phyloP scores from a whole-genome alignment of 2,888 invertebrate species.

The Callimorpha dominula region DNA sequence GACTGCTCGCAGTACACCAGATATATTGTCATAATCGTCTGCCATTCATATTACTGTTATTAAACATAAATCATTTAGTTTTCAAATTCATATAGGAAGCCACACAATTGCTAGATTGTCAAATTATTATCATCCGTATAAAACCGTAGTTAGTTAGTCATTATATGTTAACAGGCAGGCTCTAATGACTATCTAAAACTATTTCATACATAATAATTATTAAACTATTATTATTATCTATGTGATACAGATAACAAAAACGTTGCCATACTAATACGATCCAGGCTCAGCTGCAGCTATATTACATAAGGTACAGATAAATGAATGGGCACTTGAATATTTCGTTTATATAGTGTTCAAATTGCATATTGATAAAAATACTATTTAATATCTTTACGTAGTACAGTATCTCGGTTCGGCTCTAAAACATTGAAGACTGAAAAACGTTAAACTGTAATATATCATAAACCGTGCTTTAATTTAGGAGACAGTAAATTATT shows the following conservation, averaged over 20 bases:
- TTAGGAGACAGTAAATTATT: constrained; percentile 79
- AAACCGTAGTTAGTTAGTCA: background rate
- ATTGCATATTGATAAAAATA: background rate
- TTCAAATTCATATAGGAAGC: constrained; percentile 8
- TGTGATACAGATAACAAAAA: too few species aligned
- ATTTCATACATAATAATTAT: too few species aligned
- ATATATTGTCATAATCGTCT: too few species aligned
- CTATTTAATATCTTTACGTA: constrained; percentile 22
- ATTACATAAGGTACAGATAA: too few species aligned
- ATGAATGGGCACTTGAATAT: too few species aligned
- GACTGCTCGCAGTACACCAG: too few species aligned
- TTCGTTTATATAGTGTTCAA: background rate
- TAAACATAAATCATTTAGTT: constrained; percentile 20
- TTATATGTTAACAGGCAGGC: too few species aligned
- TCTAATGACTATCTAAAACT: too few species aligned
- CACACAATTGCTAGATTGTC: background rate
- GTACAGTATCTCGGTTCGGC: background rate
- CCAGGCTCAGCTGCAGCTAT: too few species aligned
- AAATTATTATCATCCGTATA: background rate
- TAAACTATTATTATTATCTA: too few species aligned
- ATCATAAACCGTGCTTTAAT: constrained; percentile 72
- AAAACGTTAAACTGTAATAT: constrained; percentile 68
- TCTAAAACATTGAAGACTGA: constrained; percentile 58
- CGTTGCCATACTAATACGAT: too few species aligned
- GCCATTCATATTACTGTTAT: too few species aligned